Evolutionary conservation across 1,140 invertebrate genomes (phyloP).

Genomic region (Forficula auricularia): DNA sequence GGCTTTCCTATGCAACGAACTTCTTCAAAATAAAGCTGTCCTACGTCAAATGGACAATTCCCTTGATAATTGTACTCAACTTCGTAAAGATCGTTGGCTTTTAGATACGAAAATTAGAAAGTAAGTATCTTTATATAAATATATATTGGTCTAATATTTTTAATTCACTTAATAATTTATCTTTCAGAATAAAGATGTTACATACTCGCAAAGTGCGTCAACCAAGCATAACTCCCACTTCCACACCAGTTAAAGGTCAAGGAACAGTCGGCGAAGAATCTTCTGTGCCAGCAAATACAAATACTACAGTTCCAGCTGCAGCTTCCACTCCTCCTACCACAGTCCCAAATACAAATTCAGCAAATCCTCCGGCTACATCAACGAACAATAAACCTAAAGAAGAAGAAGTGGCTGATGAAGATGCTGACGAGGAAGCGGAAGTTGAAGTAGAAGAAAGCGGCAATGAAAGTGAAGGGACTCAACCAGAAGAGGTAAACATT

Average conservation of each 20-base stretch:
- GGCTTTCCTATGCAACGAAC: constrained; percentile 81
- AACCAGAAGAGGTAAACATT: constrained; percentile 50
- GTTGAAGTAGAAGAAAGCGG: constrained; percentile 55
- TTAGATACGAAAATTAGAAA: constrained; percentile 77
- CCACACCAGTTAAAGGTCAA: constrained; percentile 26
- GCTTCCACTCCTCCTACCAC: constrained; percentile 13
- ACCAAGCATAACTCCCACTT: constrained; percentile 26
- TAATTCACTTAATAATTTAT: background rate
- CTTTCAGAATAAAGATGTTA: constrained; percentile 43
- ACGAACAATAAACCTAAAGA: constrained; percentile 1
- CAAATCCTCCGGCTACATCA: no score
- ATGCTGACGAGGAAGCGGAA: constrained; percentile 29
- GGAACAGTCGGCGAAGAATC: constrained; percentile 13
- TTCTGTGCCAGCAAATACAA: constrained; percentile 10
- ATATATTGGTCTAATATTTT: background rate
- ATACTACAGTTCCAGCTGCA: constrained; percentile 7
- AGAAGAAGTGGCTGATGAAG: constrained; percentile 17
- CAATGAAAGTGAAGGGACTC: constrained; percentile 69
- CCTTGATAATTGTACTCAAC: constrained; percentile 52
- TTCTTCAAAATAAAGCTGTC: constrained; percentile 79
- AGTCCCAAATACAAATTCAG: constrained; percentile 29
- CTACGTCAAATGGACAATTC: constrained; percentile 60
- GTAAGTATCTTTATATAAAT: constrained; percentile 31
- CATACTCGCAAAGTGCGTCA: constrained; percentile 53
- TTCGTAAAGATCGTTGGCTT: constrained; percentile 61